Percentiles rank a stretch among this genome's conserved stretches.
Conservation (phyloP, 2,113 vertebrate species). For the Apaloderma vittatum region DNA sequence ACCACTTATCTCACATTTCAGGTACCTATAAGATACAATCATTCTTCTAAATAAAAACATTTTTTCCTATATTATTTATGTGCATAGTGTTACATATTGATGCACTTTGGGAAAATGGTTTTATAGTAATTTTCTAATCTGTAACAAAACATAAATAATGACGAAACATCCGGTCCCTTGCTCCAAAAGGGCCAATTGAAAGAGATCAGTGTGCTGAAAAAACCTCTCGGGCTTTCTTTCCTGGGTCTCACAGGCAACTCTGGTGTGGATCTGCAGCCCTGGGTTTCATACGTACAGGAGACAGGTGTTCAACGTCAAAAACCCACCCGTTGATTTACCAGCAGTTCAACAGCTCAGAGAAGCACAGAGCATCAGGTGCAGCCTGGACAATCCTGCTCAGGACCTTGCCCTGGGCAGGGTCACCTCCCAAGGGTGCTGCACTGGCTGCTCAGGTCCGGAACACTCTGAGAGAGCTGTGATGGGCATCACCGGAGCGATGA, state of each 20-base stretch:
- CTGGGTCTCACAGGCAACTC: not conserved
- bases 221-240: not conserved
- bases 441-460: not conserved
- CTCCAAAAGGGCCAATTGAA: not conserved
- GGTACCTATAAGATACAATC: not conserved
- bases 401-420: not conserved
- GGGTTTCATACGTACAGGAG: not conserved
- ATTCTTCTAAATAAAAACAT: not conserved
- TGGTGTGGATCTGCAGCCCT: not conserved
- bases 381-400: not conserved
- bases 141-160: not conserved
- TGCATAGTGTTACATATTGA: not conserved
- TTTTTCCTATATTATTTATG: not conserved
- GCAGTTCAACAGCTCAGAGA: not conserved
- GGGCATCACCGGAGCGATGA: not conserved
- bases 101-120: not conserved
- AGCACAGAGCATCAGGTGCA: not conserved
- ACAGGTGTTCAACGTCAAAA: not conserved
- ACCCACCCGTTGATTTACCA: not conserved
- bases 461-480: not conserved
- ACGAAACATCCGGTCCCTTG: not conserved
- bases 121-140: not conserved
- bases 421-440: not conserved
- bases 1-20: not conserved
- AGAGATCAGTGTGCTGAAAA: not conserved